Evolutionary conservation across 2,113 vertebrate species (phyloP), one percentile per base, ranked within the genome.

Genomic region (Dicaeum eximium): DNA sequence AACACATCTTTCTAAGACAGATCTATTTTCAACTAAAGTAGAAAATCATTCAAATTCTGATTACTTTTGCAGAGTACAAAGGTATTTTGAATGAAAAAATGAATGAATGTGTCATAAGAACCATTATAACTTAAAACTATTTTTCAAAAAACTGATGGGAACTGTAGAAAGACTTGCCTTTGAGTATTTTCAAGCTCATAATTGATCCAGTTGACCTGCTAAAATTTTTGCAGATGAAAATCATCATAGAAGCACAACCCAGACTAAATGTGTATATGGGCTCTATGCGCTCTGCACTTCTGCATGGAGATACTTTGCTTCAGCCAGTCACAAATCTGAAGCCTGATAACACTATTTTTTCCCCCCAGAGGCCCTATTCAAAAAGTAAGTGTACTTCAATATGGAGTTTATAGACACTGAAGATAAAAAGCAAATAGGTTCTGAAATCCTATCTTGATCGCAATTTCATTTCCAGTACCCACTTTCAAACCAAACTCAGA

Each of bases 271-370:
- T 35, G 4, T 22, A 3, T 27, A 17, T 16, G 4, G 11, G 15
- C 60, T 80, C n/a, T 66, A 18, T 1, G 1, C 6, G n/a, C 3
- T 1, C 1, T 40, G 18, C 10, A 11, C 14, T 57, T 85, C n/a
- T 37, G 10, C 30, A 20, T 4, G 1, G 16, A 44, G 16, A 1
- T 14, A 16, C 6, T 7, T 72, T 8, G 7, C 21, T 89, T 89
- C 31, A 62, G 14, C 6, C 35, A 71, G 27, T 38, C 25, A 56
- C 30, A 78, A 50, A 69, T 56, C 2, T 42, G 18, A 69, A 77
- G 21, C 12, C 15, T 64, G 22, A 72, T 40, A 38, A 15, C 2
- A n/a, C 1, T 1, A 35, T 11, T 71, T 44, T 56, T 56, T 28
- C 3, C 15, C 23, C 7, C 23, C 44, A 30, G 4, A 65, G 4